These are phyloP conservation scores for Solea senegalensis DNA, from an alignment of 2,113 vertebrate species.

Conservation along the genomic window DNA sequence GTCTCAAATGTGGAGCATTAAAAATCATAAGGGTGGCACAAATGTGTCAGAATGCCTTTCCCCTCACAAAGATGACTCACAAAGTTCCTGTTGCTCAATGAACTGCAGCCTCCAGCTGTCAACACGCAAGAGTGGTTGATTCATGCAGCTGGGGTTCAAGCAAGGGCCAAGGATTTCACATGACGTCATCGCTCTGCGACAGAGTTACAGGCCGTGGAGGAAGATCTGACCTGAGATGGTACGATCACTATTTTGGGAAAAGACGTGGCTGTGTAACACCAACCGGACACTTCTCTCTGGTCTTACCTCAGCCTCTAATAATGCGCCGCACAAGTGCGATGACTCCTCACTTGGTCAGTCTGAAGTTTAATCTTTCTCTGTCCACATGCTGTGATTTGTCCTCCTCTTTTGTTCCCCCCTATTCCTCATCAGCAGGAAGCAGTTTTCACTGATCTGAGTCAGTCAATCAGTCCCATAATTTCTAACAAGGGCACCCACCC, in stretches of 20 bases:
- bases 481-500: conserved; percentile 58
- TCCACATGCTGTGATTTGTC: conserved; percentile 1
- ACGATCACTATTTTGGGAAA: conserved; percentile 13
- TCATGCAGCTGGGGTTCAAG: conserved; percentile 31
- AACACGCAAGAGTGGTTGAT: conserved; percentile 24
- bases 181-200: conserved; percentile 42
- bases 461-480: conserved; percentile 55
- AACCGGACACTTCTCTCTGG: not conserved
- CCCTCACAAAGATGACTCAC: conserved; percentile 26
- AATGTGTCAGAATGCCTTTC: conserved; percentile 4
- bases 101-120: conserved; percentile 37
- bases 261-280: conserved; percentile 2
- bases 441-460: conserved; percentile 43
- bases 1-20: not conserved
- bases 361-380: conserved; percentile 9
- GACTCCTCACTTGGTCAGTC: conserved; percentile 13
- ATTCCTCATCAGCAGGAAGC: conserved; percentile 36
- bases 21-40: conserved; percentile 12
- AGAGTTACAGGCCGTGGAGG: conserved; percentile 10
- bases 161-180: conserved; percentile 34
- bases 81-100: conserved; percentile 21
- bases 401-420: conserved; percentile 16
- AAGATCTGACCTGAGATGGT: conserved; percentile 34
- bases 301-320: not conserved
- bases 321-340: not conserved